Conservation (phyloP, 2,797 vertebrate genomes). For the Ciconia nigra region DNA sequence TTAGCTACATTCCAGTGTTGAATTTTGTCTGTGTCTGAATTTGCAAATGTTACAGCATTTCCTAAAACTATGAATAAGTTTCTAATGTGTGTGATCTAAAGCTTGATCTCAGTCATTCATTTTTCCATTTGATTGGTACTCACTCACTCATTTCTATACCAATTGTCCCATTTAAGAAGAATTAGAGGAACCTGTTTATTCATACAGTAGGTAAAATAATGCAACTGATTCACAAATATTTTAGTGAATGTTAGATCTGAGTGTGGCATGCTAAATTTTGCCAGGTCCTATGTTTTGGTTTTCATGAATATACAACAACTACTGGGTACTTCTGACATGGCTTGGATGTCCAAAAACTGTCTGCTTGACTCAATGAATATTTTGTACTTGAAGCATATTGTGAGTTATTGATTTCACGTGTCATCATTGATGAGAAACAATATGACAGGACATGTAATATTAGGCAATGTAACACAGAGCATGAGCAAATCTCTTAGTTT, state of each 20-base stretch:
- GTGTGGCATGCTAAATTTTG: background rate
- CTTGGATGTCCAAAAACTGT: background rate
- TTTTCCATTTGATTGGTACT: background rate
- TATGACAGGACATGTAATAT: background rate
- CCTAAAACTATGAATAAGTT: background rate
- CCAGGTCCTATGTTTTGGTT: background rate
- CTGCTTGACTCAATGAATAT: background rate
- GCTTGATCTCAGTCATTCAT: background rate
- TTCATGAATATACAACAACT: background rate
- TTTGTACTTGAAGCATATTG: background rate
- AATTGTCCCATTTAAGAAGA: background rate
- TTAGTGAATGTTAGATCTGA: background rate
- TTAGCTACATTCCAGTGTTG: background rate
- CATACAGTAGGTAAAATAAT: background rate
- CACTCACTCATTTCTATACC: background rate
- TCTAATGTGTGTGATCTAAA: background rate
- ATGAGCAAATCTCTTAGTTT: background rate
- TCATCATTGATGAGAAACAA: background rate
- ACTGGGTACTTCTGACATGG: background rate
- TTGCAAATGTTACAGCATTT: background rate
- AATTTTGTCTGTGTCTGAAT: background rate
- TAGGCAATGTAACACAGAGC: background rate
- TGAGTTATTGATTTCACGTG: background rate
- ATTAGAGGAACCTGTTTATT: background rate
- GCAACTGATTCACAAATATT: background rate